These are phyloP conservation scores for Dolichomitus sp. DNA, from an alignment of 2,888 invertebrate genomes.

Conservation along the genomic window DNA sequence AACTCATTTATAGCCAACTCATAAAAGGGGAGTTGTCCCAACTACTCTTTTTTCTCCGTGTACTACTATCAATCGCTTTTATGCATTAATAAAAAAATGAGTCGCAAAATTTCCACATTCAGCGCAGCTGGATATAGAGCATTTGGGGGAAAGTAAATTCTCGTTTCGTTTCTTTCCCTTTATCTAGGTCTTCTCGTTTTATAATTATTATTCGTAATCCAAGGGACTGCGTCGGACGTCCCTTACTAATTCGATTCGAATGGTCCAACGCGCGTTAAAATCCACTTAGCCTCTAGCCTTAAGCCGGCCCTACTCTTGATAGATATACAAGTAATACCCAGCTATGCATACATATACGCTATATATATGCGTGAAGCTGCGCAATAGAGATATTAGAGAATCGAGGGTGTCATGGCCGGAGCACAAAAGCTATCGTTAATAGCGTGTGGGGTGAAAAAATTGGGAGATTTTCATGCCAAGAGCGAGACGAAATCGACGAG, in stretches of 20 bases:
- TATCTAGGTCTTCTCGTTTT: conserved; percentile 7
- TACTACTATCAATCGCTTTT: no score
- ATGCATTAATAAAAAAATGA: neutral
- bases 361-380: conserved; percentile 8
- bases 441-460: conserved; percentile 24
- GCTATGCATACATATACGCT: neutral
- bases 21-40: no score
- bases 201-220: conserved; percentile 62
- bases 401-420: conserved; percentile 23
- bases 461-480: conserved; percentile 22
- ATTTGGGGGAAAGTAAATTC: neutral
- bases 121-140: conserved; percentile 21
- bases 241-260: conserved; percentile 48
- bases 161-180: neutral
- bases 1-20: no score
- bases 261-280: conserved; percentile 59
- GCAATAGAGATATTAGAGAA: conserved; percentile 41
- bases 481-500: conserved; percentile 12
- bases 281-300: conserved; percentile 53
- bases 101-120: neutral
- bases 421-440: conserved; percentile 11
- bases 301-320: conserved; percentile 34
- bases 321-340: conserved; percentile 21
- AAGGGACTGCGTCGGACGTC: conserved; percentile 4
- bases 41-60: no score